phyloP scores from a whole-genome alignment of 2,888 invertebrate genomes.

The Caenorhabditis sp. region DNA sequence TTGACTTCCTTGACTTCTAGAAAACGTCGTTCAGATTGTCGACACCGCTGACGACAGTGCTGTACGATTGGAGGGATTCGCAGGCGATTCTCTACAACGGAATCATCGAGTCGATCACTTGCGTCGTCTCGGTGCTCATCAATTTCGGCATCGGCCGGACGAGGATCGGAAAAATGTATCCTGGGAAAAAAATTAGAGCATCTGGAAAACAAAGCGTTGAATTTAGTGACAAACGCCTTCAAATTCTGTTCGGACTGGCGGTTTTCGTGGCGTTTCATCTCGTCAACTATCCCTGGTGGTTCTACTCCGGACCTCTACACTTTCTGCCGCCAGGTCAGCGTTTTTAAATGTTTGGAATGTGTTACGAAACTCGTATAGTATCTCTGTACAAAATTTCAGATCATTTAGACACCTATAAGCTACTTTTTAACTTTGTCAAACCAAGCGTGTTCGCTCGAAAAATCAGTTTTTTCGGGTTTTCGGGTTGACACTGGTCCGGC shows the following conservation, averaged over 20 bases:
- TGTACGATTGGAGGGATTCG: slow-evolving; percentile 66
- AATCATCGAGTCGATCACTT: slow-evolving; percentile 60
- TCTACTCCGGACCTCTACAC: slow-evolving; percentile 62
- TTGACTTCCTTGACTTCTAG: not conserved
- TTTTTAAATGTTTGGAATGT: too few relatives aligned
- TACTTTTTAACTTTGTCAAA: too few relatives aligned
- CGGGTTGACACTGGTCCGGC: too few relatives aligned
- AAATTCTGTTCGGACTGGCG: slow-evolving; percentile 60
- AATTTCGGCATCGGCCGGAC: slow-evolving; percentile 63
- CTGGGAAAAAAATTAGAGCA: not conserved
- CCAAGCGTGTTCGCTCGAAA: too few relatives aligned
- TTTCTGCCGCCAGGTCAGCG: slow-evolving; percentile 54
- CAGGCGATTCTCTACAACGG: slow-evolving; percentile 66
- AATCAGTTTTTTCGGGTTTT: too few relatives aligned
- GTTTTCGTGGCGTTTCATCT: slow-evolving; percentile 64
- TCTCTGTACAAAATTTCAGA: too few relatives aligned
- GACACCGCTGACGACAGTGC: slow-evolving; percentile 62
- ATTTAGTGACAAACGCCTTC: slow-evolving; percentile 58
- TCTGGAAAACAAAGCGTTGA: not conserved
- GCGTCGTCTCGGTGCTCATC: slow-evolving; percentile 61
- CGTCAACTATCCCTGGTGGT: slow-evolving; percentile 64
- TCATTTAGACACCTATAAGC: too few relatives aligned
- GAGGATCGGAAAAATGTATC: slow-evolving; percentile 62
- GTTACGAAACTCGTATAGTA: too few relatives aligned
- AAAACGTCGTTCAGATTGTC: slow-evolving; percentile 56